phyloP scores from a whole-genome alignment of 2,113 vertebrate genomes.

The Campylomormyrus numenius region DNA sequence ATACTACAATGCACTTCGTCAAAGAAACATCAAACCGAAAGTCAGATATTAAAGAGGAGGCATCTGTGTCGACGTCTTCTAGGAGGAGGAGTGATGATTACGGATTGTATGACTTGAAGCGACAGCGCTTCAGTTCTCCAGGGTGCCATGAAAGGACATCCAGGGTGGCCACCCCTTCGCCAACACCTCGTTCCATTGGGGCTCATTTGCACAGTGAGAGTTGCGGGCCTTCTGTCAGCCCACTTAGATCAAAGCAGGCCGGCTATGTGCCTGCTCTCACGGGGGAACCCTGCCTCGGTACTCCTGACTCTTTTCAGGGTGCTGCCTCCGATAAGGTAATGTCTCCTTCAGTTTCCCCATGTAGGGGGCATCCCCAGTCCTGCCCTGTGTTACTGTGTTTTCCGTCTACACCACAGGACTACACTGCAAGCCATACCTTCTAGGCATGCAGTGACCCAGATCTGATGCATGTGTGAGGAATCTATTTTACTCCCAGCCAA shows the following conservation, averaged over 20 bases:
- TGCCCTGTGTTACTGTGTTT: background rate
- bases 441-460: background rate
- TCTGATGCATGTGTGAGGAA: background rate
- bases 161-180: constrained; percentile 7
- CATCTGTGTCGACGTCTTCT: constrained; percentile 29
- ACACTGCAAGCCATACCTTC: background rate
- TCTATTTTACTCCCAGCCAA: background rate
- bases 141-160: constrained; percentile 31
- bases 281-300: constrained; percentile 43
- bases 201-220: constrained; percentile 57
- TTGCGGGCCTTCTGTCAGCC: constrained; percentile 31
- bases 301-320: constrained; percentile 46
- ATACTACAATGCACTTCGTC: background rate
- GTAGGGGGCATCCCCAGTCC: background rate
- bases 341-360: background rate
- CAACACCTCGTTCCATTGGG: constrained; percentile 35
- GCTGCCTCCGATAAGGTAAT: constrained; percentile 73
- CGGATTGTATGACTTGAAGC: constrained; percentile 58
- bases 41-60: background rate
- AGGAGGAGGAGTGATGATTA: constrained; percentile 69
- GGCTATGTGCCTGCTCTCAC: constrained; percentile 43
- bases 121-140: constrained; percentile 62
- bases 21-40: background rate
- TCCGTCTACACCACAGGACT: background rate
- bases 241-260: constrained; percentile 33